Base-by-base conservation (phyloP, 2,113 vertebrate species). In the Paratilapia polleni region DNA sequence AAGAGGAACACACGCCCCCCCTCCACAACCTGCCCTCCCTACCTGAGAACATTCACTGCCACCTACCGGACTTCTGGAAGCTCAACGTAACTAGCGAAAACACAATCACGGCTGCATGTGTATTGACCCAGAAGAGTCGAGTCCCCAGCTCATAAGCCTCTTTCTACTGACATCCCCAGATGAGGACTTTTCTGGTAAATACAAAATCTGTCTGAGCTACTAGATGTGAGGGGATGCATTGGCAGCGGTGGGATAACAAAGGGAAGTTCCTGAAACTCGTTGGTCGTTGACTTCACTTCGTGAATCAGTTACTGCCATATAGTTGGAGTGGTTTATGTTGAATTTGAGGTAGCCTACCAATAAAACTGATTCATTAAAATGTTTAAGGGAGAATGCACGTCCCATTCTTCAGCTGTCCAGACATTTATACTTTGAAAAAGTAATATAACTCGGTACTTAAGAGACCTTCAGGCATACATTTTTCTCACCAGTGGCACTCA, bases 31-130 rank as follows among this genome's bases (percentile, higher is more conserved):
- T 93, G 88, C 81, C 81, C 85, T 84, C 84, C 80, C 70, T 81
- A 94, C 94, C 92, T 94, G 94, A 92, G 89, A 91, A 93, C 88
- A 64, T 87, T 85, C 93, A 96, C 95, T 95, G 94, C 95, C 96
- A 90, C 90, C 96, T 96, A 93, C 94, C 89, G 95, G 95, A 88
- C 77, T 74, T 15, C 8, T 52, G 54, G 43, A 85, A 79, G 2
- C 64, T 41, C 19, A 28, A 54, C 47, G 26, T 2, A 73, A 14
- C 47, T 17, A 17, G 31, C 47, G 1, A 3, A 5, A 63, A 31
- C 10, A 4, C n/a, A 15, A 56, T n/a, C 26, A 58, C 56, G 28
- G 43, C 31, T 76, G 62, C 49, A 24, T n/a, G 47, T n/a, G 47
- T 20, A 52, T 17, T 20, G 49, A 70, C 43, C 66, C 28, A 70